Conservation (phyloP, 2,888 invertebrate genomes). For the Taenaris catops region DNA sequence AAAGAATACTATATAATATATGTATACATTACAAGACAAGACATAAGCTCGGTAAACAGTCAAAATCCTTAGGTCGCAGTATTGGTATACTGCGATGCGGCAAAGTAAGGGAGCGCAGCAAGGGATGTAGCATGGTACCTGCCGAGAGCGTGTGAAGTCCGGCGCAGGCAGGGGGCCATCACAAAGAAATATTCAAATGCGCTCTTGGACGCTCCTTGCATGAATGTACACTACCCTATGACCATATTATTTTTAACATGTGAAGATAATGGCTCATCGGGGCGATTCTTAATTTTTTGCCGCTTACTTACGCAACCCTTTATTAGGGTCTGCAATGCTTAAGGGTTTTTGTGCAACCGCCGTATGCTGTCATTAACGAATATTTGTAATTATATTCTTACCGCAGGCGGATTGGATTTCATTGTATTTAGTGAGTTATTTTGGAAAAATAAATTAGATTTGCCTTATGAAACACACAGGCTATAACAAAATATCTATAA, state of each 20-base stretch:
- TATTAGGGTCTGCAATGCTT: slow-evolving; percentile 68
- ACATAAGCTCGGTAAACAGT: too few relatives aligned
- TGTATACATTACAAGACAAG: too few relatives aligned
- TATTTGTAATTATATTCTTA: slow-evolving; percentile 41
- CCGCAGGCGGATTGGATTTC: slow-evolving; percentile 28
- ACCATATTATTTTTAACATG: slow-evolving; percentile 78
- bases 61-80: slow-evolving; percentile 10
- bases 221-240: slow-evolving; percentile 76
- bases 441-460: too few relatives aligned
- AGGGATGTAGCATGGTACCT: slow-evolving; percentile 31
- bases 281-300: slow-evolving; percentile 77
- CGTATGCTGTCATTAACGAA: slow-evolving; percentile 63
- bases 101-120: slow-evolving; percentile 10
- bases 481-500: too few relatives aligned
- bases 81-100: slow-evolving; percentile 10
- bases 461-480: too few relatives aligned
- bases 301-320: slow-evolving; percentile 65
- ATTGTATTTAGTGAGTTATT: too few relatives aligned
- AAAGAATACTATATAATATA: too few relatives aligned
- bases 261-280: slow-evolving; percentile 77
- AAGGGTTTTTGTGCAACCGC: slow-evolving; percentile 68
- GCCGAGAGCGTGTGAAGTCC: slow-evolving; percentile 76
- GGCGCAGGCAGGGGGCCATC: slow-evolving; percentile 56
- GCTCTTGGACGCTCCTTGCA: slow-evolving; percentile 74
- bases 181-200: slow-evolving; percentile 73